Evolutionary conservation across 2,113 vertebrate species (phyloP).

Genomic region (Platanista minor): DNA sequence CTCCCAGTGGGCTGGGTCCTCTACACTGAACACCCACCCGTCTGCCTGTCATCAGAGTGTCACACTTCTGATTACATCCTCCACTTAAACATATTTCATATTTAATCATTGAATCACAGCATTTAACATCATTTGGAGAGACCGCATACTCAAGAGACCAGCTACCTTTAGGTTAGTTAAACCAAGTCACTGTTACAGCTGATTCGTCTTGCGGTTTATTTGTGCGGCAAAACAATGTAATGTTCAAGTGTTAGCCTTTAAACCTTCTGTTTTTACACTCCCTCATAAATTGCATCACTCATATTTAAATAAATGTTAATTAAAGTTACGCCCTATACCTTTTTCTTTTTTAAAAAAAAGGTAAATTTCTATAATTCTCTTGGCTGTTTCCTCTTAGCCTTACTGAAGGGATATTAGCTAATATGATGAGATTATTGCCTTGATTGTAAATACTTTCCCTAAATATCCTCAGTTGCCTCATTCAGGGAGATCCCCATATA

Average conservation of each 20-base stretch:
- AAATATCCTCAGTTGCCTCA: not conserved
- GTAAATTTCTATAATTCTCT: not conserved
- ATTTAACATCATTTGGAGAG: not conserved
- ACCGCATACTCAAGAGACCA: not conserved
- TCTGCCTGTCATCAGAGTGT: not conserved
- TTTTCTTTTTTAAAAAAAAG: not conserved
- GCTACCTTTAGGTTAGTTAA: not conserved
- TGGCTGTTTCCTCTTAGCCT: not conserved
- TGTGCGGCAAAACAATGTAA: not conserved
- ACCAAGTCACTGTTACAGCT: too few species aligned
- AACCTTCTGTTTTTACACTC: not conserved
- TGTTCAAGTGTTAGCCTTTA: not conserved
- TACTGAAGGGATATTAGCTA: not conserved
- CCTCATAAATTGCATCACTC: not conserved
- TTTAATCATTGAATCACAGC: not conserved
- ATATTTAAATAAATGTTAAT: not conserved
- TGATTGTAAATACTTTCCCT: not conserved
- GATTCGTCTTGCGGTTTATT: accelerated
- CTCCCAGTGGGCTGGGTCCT: not conserved
- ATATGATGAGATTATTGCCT: not conserved
- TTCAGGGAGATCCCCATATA: not conserved
- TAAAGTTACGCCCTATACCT: not conserved
- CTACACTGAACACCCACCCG: accelerated
- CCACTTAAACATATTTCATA: accelerated
- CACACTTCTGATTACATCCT: accelerated